Evolutionary conservation across 1,140 invertebrate genomes (phyloP), one percentile per base, ranked within the genome.

Genomic region (Chrysomallon squamiferum): DNA sequence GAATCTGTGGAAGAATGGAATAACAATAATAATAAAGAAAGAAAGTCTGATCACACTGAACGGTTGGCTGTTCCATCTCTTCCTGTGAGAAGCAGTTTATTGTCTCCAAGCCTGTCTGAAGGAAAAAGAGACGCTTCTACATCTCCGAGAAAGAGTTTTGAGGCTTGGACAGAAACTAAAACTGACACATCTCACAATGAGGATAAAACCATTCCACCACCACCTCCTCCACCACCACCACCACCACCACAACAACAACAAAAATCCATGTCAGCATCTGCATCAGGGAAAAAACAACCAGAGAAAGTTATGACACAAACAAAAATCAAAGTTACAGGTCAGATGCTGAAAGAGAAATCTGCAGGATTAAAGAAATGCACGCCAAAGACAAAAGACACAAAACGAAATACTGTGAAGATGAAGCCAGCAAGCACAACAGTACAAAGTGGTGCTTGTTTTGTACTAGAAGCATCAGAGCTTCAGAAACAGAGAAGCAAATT

Each of bases 401-500:
- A 63, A 25, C 13, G 29, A 5, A 52, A 50, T 33, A 33, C 35
- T 7, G 47, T 15, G 49, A 41, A 22, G 35, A 3, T 22, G 2
- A 54, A 33, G 7, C 43, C 47, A 0, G n/a, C 47, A 38, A 35
- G 30, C 13, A 59, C 50, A 25, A 32, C 32, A 38, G 27, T 57
- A 18, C 35, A 38, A 5, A 60, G 52, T 32, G 52, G 41, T 25
- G 35, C 38, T 49, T 56, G 15, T 27, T 47, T 54, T 33, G 50
- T 65, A 20, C 54, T 78, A 33, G 64, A 68, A 25, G 72, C 69
- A 7, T 49, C 59, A 18, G 68, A 70, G 13, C 58, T 79, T 25
- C 33, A 71, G 13, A 68, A 70, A 32, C 75, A 75, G 50, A 72
- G 66, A 43, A 62, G 64, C 30, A 27, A 60, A 30, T 59, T 79